Percentiles rank a stretch among this genome's conserved stretches.
These are phyloP conservation scores for Erynnis tages DNA, from an alignment of 2,888 invertebrate genomes.

Conservation along the genomic window DNA sequence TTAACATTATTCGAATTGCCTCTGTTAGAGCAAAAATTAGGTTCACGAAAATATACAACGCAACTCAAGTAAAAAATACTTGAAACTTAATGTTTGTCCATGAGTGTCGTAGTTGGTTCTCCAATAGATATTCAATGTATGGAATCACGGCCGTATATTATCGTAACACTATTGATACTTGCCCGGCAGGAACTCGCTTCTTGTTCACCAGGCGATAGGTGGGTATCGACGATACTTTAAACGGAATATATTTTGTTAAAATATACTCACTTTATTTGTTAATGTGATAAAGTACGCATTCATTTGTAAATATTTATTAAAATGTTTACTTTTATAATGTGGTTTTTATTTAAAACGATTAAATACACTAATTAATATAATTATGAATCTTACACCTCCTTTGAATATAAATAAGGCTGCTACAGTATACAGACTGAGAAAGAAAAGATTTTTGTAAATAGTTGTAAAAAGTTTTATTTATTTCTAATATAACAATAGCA, in stretches of 20 bases:
- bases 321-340: conserved; percentile 60
- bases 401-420: too few species aligned
- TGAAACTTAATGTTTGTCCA: not conserved
- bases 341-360: not conserved
- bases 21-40: too few species aligned
- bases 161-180: not conserved
- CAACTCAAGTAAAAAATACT: not conserved
- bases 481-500: too few species aligned
- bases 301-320: conserved; percentile 77
- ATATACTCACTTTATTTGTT: conserved; percentile 64
- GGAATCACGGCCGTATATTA: not conserved
- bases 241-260: conserved; percentile 67
- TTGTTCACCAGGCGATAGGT: conserved; percentile 40
- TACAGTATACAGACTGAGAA: too few species aligned
- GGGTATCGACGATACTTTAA: conserved; percentile 50
- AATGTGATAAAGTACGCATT: conserved; percentile 69
- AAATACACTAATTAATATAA: not conserved
- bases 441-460: too few species aligned
- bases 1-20: too few species aligned
- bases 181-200: not conserved
- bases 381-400: too few species aligned
- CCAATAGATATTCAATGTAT: not conserved
- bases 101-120: not conserved
- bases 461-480: too few species aligned
- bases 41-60: too few species aligned